Evolutionary conservation across 2,888 invertebrate species (phyloP), one percentile per base, ranked within the genome.

Genomic region (Patella depressa): DNA sequence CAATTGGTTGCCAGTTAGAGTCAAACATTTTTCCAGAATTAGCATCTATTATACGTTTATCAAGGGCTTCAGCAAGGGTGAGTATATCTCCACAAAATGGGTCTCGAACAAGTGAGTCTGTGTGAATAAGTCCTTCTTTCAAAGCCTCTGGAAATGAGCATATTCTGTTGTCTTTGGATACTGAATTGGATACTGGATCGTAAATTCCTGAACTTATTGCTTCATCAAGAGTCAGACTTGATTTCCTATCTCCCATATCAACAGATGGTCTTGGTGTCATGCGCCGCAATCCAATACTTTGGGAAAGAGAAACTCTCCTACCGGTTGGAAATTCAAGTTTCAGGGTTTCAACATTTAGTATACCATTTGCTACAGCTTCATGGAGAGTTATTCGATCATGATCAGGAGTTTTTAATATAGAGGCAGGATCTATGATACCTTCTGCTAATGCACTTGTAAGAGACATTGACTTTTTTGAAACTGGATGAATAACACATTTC

Each of bases 401-500:
- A 53, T 78, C 53, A 70, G 76, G 75, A 65, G 75, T 71, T 53
- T 70, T 77, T 14, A 77, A 71, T 71, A 70, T 74, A 29, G 74
- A 77, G 15, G 73, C 53, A 24, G 77, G 77, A 54, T 77, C 73
- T 3, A 75, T 73, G 7, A 80, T 55, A 54, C 77, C 77, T 74
- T 77, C 71, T 73, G 74, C 77, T 70, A 77, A 53, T 19, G 88
- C 84, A 70, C 88, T 85, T 75, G 88, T 87, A 94, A 97, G 93
- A n/a, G 83, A 77, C 24, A 82, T 69, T 34, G 78, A 71, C 19
- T 77, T 74, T 19, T 80, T 82, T 55, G 81, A 80, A 14, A 76
- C 77, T 24, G 84, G 82, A 75, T 86, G 79, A 45, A 79, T 72
- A 74, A 86, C 94, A 94, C 79, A 97, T 71, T 78, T 73, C 1